Base-by-base conservation (phyloP, 1,140 invertebrate genomes). In the Lepidostoma basale region DNA sequence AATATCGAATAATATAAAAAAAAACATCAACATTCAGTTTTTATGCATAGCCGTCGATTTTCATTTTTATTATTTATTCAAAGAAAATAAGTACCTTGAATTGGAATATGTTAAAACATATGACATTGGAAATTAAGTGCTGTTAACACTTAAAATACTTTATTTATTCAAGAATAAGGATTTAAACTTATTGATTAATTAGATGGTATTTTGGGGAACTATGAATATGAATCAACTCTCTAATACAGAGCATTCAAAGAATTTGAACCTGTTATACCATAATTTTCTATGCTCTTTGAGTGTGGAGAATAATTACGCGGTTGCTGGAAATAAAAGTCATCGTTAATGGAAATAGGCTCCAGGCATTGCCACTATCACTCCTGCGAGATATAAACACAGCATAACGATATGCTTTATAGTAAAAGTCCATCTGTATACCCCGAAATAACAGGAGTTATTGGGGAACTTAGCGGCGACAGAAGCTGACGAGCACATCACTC, bases 391-490 rank as follows among this genome's bases (percentile, higher is more conserved):
- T 28, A 14, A 26, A 28, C 26, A 18, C n/a, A 54, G 33, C 30
- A 22, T 23, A 22, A 54, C 49, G 49, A 49, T 25, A 12, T 23
- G 14, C 9, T 54, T 54, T 30, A 54, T 54, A 54, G 25, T 16
- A 28, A 54, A 54, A 30, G 49, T 28, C 49, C 49, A 54, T 54
- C 49, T 28, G 26, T 10, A 54, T 30, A 30, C 6, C 14, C 26
- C 25, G 33, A 54, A 54, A 54, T 28, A 54, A 54, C 49, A 30
- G 49, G 33, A 54, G 26, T 16, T 54, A 54, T 28, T 8, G 49
- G 18, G 22, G 25, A 28, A 30, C 49, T 54, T 14, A 28, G 26
- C 28, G 49, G 26, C 49, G 49, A 12, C 20, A 54, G 14, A 28
- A 25, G 25, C 14, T 33, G 49, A 54, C 49, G 12, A 54, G 16